Evolutionary conservation across 2,888 invertebrate genomes (phyloP), one percentile per base, ranked within the genome.

Genomic region (Hetaerina titia): DNA sequence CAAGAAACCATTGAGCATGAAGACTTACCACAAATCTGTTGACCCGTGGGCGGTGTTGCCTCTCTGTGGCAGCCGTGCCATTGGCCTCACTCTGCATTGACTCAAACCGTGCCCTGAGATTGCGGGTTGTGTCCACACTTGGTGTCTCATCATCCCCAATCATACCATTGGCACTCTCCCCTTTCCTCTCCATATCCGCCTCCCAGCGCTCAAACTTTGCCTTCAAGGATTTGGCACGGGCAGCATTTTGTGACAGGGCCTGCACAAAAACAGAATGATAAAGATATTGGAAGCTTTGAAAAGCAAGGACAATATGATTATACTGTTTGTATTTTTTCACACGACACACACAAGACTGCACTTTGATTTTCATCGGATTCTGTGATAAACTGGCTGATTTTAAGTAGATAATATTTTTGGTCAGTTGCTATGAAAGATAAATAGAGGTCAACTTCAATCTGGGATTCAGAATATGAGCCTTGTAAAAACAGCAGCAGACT

Each of bases 161-260:
- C 94, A 95, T 95, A 95, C 96, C 96, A 94, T 95, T 95, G 58
- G 95, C 95, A 95, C 96, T 95, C 94, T 96, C 95, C 89, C 95
- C 95, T 95, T 96, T 95, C 90, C 87, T 87, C 58, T 95, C 95
- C 88, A 88, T 88, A 45, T 89, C 95, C 22, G 98, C 97, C 96
- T 98, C 98, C 99, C 99, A 99, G 96, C 98, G 97, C 97, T 99
- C 99, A 97, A 99, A 99, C 96, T 99, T 98, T 95, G 98, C 98
- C 96, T 98, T 98, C 96, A 99, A 97, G 95, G 98, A 98, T 96
- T 98, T 98, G 45, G 99, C 99, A 95, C 98, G 98, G 0, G 98
- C 99, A 0, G 98, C 97, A 96, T 98, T 98, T 96, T 92, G 92
- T 69, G 92, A 92, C 74, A 98, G 98, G 13, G 98, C 98, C 97